Conservation (phyloP, 2,797 vertebrate genomes). For the Myotis pilosus region DNA sequence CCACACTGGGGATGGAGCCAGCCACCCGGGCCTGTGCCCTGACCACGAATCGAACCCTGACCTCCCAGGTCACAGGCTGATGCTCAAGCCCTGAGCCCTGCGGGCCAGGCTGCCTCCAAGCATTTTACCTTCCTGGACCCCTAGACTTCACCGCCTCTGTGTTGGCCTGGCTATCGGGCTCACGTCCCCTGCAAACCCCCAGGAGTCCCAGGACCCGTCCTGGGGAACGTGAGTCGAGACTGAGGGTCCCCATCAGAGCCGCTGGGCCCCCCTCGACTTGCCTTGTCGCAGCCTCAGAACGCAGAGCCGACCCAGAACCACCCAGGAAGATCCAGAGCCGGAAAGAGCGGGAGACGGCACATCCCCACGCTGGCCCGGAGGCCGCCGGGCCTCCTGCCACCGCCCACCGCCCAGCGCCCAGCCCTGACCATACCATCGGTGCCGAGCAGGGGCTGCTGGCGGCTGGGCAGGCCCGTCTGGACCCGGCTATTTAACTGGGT, state of each 20-base stretch:
- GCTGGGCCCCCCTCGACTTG: background rate
- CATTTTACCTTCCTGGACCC: background rate
- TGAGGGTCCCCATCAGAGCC: background rate
- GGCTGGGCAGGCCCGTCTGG: background rate
- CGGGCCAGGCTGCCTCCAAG: background rate
- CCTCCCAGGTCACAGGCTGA: too few species aligned
- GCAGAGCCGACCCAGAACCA: background rate
- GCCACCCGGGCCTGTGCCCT: too few species aligned
- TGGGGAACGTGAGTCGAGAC: background rate
- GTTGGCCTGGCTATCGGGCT: background rate
- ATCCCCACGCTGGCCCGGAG: accelerated
- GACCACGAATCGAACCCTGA: too few species aligned
- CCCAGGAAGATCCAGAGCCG: background rate
- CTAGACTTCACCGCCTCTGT: background rate
- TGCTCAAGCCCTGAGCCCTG: too few species aligned
- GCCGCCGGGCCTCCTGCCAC: background rate
- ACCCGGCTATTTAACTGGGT: background rate
- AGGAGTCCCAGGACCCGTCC: background rate
- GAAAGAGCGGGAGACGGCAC: background rate
- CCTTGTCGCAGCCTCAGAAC: background rate
- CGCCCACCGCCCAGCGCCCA: background rate
- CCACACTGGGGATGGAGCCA: too few species aligned
- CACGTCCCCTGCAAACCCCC: background rate
- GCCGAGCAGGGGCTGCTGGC: too few species aligned
- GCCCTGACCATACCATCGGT: background rate